Conservation (phyloP, 1,140 invertebrate species). For the Solen grandis region DNA sequence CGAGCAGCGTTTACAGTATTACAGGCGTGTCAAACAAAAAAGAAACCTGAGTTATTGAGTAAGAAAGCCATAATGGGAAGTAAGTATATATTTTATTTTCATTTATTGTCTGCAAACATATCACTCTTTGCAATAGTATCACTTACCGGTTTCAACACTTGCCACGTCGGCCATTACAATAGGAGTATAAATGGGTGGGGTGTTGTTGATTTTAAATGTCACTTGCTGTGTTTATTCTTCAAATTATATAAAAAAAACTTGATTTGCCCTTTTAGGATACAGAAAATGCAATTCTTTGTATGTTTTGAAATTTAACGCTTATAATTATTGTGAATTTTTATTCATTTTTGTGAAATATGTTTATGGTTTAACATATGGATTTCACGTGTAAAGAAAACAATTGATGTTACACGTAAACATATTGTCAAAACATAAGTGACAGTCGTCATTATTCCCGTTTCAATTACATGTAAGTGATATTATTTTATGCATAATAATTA, state of each 20-base stretch:
- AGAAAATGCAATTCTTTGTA: neutral
- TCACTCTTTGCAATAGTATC: neutral
- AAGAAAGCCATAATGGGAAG: constrained; percentile 52
- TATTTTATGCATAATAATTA: neutral
- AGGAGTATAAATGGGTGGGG: constrained; percentile 30
- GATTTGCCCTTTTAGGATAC: too few species aligned
- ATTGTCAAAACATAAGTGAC: neutral
- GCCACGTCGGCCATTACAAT: constrained; percentile 48
- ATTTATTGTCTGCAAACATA: neutral
- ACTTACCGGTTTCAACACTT: neutral
- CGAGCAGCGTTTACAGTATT: neutral
- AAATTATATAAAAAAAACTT: neutral
- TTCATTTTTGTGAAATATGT: neutral
- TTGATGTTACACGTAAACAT: neutral
- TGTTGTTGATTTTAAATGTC: neutral
- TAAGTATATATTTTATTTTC: constrained; percentile 32
- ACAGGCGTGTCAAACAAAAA: constrained; percentile 13
- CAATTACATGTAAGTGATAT: neutral
- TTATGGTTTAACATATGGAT: too few species aligned
- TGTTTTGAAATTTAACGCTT: neutral
- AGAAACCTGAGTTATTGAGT: too few species aligned
- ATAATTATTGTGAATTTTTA: neutral
- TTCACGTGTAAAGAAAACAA: neutral
- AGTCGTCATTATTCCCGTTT: neutral
- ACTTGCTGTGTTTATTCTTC: neutral